Base-by-base conservation (phyloP, 1,140 invertebrate genomes). In the Bombus ignitus region DNA sequence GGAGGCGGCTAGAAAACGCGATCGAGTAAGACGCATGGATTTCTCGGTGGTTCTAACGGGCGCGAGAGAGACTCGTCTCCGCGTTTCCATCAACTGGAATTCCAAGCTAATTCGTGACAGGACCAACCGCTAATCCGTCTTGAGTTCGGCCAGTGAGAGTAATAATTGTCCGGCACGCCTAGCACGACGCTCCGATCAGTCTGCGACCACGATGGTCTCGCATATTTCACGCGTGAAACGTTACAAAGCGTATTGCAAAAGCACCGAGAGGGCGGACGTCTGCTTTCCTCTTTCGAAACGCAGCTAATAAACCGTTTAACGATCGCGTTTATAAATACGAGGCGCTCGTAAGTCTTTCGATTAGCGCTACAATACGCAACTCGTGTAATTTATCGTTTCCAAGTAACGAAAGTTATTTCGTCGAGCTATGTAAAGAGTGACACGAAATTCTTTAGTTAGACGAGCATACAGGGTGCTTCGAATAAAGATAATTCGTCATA, bases 21-120 rank as follows among this genome's bases (percentile, higher is more conserved):
- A 65, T 53, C 15, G 32, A 22, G 37, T 6, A 32, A 62, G 70
- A 86, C 70, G 68, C 72, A n/a, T 57, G 79, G 71, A 89, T 89
- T 81, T 66, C 42, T 39, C 35, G 35, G 35, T 2, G 32, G 47
- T 13, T 22, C 44, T 57, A 8, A 25, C 32, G 66, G 73, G 68
- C 70, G 44, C 53, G 42, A 59, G 65, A 35, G 32, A 66, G 1
- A 35, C 65, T 72, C 68, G 87, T 88, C 74, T 71, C 75, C 70
- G 37, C 57, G 81, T 53, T 83, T 66, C 81, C 81, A 53, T 88
- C 87, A 53, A 47, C 62, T 91, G 87, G 85, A 90, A 93, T 93
- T 93, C 92, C 91, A 81, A 85, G 86, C 93, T 94, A 93, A 93
- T 94, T 94, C 92, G 91, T 76, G 37, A 89, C 88, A 91, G 91